Evolutionary conservation across 2,797 vertebrate species (phyloP), one percentile per base, ranked within the genome.

Genomic region (Neopelma chrysocephalum): DNA sequence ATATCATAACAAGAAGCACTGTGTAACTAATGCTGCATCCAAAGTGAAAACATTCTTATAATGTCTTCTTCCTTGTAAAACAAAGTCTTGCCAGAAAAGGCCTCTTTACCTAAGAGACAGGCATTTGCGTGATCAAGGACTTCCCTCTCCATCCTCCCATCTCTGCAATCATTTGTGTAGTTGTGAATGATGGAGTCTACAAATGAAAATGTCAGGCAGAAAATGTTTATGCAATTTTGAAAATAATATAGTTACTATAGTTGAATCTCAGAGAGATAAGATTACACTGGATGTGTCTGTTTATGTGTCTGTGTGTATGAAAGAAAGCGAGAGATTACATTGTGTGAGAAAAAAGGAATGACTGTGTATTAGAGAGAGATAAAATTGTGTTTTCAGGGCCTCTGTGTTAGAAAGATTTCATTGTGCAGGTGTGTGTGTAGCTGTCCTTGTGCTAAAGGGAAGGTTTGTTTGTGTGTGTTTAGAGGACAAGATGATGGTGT

Each of bases 201-300:
- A 64, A 89, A 90, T 96, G 75, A 83, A 92, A 89, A 90, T 85
- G 92, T 96, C 95, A 92, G 89, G 71, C 83, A 95, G 75, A 95
- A 92, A 89, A 56, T 85, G 60, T 92, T 95, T 87, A 89, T 92
- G 81, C 76, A 80, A 61, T 94, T 94, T 90, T 77, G 77, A 94
- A 95, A 95, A 90, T 93, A 82, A 83, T 85, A 83, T 85, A 89
- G 93, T 78, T 92, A 68, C 60, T 90, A n/a, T 82, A 77, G 88
- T 57, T 90, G 82, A 93, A 90, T 93, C 77, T 89, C 58, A 93
- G 77, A 29, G 65, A 93, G 94, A 92, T 96, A 94, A 96, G 95
- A 94, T 95, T 95, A 68, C 71, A 51, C 56, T 58, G 42, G 42
- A 18, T 81, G 84, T 92, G 80, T 90, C 72, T 75, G 87, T 9